Conservation (phyloP, 2,113 vertebrate genomes). For the Oenanthe melanoleuca region DNA sequence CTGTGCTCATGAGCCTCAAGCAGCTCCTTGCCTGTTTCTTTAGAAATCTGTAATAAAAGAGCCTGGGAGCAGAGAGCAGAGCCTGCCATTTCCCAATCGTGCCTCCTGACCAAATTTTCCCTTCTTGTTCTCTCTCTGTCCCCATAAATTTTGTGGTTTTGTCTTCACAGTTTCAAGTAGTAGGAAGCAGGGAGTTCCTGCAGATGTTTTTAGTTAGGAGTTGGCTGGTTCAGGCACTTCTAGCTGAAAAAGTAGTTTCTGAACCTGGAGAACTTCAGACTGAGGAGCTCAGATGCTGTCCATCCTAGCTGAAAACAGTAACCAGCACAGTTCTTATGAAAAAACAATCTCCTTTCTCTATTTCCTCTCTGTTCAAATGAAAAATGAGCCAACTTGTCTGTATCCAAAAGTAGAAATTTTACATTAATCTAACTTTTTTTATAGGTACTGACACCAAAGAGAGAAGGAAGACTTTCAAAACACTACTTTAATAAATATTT, state of each 20-base stretch:
- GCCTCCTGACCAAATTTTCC: background rate
- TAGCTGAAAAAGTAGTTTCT: background rate
- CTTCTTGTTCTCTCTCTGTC: background rate
- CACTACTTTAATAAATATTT: background rate
- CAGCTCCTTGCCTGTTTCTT: background rate
- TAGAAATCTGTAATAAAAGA: background rate
- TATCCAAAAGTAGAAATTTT: background rate
- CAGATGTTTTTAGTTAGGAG: background rate
- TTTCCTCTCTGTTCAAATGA: background rate
- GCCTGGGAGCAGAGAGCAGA: background rate
- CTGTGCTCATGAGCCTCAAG: background rate
- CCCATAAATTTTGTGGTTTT: background rate
- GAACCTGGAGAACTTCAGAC: background rate
- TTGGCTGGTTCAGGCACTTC: background rate
- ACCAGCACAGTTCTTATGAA: background rate
- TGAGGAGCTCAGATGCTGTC: background rate
- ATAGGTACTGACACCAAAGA: background rate
- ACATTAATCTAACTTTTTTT: background rate
- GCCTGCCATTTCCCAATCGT: background rate
- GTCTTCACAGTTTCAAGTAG: background rate
- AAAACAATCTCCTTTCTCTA: background rate
- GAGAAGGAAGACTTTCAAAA: background rate
- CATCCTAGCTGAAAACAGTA: background rate
- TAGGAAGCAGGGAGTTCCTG: background rate
- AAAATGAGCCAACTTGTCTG: background rate